These are phyloP conservation scores for Panurus biarmicus DNA, from an alignment of 2,113 vertebrate species.

Conservation along the genomic window DNA sequence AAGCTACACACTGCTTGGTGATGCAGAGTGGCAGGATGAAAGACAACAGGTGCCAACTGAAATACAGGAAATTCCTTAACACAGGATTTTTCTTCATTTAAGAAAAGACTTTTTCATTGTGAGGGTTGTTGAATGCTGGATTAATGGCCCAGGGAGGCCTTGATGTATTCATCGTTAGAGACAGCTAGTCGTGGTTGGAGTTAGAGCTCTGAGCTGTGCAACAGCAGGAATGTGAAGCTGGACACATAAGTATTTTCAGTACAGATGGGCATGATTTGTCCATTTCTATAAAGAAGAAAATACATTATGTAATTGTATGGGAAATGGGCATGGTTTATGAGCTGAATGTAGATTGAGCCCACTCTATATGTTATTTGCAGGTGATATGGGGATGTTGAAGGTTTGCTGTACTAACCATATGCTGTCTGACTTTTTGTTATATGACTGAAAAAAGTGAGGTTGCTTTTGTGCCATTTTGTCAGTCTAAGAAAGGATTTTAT, in stretches of 20 bases:
- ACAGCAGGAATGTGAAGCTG: not conserved
- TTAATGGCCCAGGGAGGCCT: not conserved
- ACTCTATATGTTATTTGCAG: not conserved
- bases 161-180: not conserved
- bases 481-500: not conserved
- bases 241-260: not conserved
- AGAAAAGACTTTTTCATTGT: not conserved
- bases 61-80: not conserved
- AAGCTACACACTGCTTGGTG: not conserved
- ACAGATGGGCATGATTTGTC: not conserved
- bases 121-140: not conserved
- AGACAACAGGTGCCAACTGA: not conserved
- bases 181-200: not conserved
- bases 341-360: not conserved
- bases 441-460: not conserved
- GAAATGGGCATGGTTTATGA: not conserved
- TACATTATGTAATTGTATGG: fast-evolving
- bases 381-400: not conserved
- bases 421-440: not conserved
- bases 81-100: not conserved
- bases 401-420: not conserved
- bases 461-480: not conserved
- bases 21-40: not conserved
- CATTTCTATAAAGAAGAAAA: not conserved
- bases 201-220: not conserved